These are phyloP conservation scores for Hylaeus anthracinus DNA, from an alignment of 1,140 invertebrate genomes.

Conservation along the genomic window DNA sequence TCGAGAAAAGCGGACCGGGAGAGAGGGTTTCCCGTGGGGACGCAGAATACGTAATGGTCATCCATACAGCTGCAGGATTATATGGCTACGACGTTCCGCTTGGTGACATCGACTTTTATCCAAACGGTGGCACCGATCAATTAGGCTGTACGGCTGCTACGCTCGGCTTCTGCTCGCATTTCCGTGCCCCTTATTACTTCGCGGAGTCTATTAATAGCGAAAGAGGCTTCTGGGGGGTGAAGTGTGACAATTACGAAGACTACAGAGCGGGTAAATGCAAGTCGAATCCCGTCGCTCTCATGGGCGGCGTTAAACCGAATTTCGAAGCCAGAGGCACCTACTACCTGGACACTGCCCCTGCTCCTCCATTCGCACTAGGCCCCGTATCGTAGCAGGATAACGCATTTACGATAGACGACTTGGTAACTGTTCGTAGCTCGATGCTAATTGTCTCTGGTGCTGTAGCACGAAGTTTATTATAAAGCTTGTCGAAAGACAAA, in stretches of 20 bases:
- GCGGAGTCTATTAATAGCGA: constrained; percentile 70
- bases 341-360: too few species aligned
- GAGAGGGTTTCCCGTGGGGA: constrained; percentile 71
- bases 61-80: constrained; percentile 78
- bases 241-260: constrained; percentile 49
- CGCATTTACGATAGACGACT: too few species aligned
- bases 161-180: constrained; percentile 3
- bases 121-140: constrained; percentile 80
- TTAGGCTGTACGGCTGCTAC: constrained; percentile 60
- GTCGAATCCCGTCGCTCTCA: constrained; percentile 13
- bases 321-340: constrained; percentile 3
- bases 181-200: constrained; percentile 52
- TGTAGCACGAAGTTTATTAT: too few species aligned
- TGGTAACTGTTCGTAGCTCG: too few species aligned
- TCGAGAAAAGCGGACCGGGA: constrained; percentile 56
- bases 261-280: constrained; percentile 51
- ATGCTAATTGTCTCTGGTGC: too few species aligned
- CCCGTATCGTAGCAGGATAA: too few species aligned
- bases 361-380: too few species aligned
- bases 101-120: constrained; percentile 83
- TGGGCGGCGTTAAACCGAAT: constrained; percentile 60
- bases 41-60: constrained; percentile 79
- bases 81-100: constrained; percentile 65
- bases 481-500: too few species aligned
- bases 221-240: constrained; percentile 58